Percentiles rank a stretch among this genome's conserved stretches.
These are phyloP conservation scores for Nomada hirtipes DNA, from an alignment of 2,888 invertebrate species.

Conservation along the genomic window DNA sequence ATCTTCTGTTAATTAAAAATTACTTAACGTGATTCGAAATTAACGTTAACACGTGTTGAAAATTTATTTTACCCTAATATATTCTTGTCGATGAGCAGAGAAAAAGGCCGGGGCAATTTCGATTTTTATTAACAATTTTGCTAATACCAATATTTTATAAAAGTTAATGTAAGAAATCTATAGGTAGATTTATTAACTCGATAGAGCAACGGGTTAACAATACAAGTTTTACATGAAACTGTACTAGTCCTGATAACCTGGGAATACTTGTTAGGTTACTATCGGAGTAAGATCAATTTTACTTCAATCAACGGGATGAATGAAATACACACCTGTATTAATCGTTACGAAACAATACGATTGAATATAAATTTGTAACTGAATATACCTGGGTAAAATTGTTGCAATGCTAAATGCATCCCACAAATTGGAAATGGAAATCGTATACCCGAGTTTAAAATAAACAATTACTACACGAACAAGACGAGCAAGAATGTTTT, in stretches of 20 bases:
- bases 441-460: no score
- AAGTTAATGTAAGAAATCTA: background rate
- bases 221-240: background rate
- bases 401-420: background rate
- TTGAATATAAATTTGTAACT: background rate
- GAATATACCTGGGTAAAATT: background rate
- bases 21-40: background rate
- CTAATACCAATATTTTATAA: no score
- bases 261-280: background rate
- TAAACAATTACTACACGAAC: no score
- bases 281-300: constrained; percentile 8
- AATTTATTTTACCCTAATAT: no score
- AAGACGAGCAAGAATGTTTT: no score
- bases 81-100: no score
- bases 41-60: no score
- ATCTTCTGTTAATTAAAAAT: background rate
- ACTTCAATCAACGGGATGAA: background rate
- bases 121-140: no score
- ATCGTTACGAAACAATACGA: background rate
- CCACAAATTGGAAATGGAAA: background rate
- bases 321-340: background rate
- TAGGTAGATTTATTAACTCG: background rate
- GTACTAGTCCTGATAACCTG: background rate
- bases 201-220: background rate
- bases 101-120: no score